phyloP scores from a whole-genome alignment of 2,797 vertebrate genomes.

The Mionectes olivaceus region DNA sequence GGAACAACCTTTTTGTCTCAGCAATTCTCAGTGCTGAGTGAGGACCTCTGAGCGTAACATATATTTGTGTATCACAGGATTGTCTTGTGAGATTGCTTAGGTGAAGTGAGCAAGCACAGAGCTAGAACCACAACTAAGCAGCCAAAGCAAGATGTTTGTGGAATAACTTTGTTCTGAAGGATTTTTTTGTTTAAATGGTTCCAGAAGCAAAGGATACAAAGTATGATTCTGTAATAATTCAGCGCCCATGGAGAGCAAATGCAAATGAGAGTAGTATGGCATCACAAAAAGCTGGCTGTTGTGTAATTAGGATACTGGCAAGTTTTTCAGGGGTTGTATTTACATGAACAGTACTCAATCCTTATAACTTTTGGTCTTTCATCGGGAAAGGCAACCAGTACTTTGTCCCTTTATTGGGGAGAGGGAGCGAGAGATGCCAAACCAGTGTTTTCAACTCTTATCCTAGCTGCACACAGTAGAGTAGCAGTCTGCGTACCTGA shows the following conservation, averaged over 20 bases:
- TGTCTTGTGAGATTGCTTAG: background rate
- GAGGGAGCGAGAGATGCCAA: background rate
- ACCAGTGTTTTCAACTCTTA: fast-evolving
- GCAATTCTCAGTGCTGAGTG: background rate
- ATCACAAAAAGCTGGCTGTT: background rate
- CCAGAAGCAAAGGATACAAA: background rate
- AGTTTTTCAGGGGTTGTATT: background rate
- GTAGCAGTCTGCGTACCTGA: background rate
- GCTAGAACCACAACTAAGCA: background rate
- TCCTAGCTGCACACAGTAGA: background rate
- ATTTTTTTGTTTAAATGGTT: background rate
- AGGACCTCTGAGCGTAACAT: background rate
- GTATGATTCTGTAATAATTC: background rate
- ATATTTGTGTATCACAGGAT: background rate
- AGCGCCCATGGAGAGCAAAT: background rate
- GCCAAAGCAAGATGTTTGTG: background rate
- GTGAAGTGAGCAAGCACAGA: background rate
- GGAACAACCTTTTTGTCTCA: background rate
- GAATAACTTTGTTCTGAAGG: background rate
- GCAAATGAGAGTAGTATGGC: background rate
- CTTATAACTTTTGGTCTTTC: background rate
- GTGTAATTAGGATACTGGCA: background rate
- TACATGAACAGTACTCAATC: background rate
- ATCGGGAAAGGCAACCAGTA: background rate
- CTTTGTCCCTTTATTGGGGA: background rate